A percentile compares a stretch with the other conserved stretches of the same genome.
Conservation (phyloP, 2,113 vertebrate species). For the Zosterops japonicus region DNA sequence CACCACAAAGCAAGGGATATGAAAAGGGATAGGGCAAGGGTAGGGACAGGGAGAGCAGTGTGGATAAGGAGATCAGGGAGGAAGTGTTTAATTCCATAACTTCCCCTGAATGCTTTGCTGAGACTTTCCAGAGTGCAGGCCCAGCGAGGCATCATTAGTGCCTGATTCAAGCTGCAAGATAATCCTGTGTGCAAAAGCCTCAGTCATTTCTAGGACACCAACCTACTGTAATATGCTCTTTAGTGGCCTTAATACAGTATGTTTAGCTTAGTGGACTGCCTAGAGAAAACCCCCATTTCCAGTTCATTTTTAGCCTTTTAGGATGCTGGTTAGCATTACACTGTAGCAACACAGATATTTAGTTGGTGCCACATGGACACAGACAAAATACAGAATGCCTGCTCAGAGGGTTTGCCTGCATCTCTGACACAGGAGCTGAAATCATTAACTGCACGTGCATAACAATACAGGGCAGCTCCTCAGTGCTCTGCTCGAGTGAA, state of each 20-base stretch:
- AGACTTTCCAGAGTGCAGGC: not conserved
- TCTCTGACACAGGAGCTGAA: not conserved
- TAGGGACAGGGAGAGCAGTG: not conserved
- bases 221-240: not conserved
- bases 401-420: not conserved
- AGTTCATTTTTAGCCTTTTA: not conserved
- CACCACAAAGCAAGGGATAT: fast-evolving
- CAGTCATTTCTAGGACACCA: not conserved
- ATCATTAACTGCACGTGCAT: not conserved
- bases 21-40: not conserved
- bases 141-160: not conserved
- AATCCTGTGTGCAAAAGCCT: not conserved
- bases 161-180: not conserved
- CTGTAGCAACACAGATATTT: not conserved
- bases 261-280: not conserved
- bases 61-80: not conserved
- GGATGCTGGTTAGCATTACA: not conserved
- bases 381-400: not conserved
- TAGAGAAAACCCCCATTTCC: not conserved
- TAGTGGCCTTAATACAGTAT: not conserved
- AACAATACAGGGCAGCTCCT: not conserved
- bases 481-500: not conserved
- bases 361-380: not conserved
- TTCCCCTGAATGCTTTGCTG: not conserved
- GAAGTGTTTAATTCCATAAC: not conserved